Evolutionary conservation across 2,797 vertebrate species (phyloP).

Genomic region (Pristis pectinata): DNA sequence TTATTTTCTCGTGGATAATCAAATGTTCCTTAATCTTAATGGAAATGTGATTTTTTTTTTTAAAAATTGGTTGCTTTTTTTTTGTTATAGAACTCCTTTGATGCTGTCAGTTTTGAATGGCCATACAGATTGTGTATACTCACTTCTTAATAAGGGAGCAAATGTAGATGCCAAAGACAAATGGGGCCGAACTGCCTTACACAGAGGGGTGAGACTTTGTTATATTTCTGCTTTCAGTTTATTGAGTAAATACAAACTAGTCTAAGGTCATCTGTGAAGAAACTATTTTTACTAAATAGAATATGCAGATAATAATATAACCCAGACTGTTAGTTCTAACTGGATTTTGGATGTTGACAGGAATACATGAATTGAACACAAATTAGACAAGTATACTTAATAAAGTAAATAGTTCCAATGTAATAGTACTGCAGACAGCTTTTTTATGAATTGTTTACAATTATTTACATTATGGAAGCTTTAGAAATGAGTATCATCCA

Average conservation of each 20-base stretch:
- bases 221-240: not conserved
- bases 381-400: not conserved
- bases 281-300: not conserved
- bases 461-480: not conserved
- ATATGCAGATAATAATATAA: not conserved
- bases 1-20: not conserved
- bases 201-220: conserved; percentile 77
- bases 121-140: conserved; percentile 94
- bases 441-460: not conserved
- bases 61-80: conserved; percentile 17
- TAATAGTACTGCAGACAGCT: not conserved
- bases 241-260: not conserved
- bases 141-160: conserved; percentile 90
- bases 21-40: not conserved
- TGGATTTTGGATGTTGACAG: not conserved
- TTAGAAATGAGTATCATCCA: not conserved
- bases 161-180: conserved; percentile 96
- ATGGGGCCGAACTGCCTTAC: conserved; percentile 88
- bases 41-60: not conserved
- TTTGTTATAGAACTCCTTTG: conserved; percentile 74
- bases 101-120: conserved; percentile 94
- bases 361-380: not conserved
- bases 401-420: not conserved
- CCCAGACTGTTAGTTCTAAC: not conserved
- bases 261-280: not conserved